Evolutionary conservation across 2,113 vertebrate species (phyloP), one percentile per base, ranked within the genome.

Genomic region (Rhadina sibilatrix): DNA sequence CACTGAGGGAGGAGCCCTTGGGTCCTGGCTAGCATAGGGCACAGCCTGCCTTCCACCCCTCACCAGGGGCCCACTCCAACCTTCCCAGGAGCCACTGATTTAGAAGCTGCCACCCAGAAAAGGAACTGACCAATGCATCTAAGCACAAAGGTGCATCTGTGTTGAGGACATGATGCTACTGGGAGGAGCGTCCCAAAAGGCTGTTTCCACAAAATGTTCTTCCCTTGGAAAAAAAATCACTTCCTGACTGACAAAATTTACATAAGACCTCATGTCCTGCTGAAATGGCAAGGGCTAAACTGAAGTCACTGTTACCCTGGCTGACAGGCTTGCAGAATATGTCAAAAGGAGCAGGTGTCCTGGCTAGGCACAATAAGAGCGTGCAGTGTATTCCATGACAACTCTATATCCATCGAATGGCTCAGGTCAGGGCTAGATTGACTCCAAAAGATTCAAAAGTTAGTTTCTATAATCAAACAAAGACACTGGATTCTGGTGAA

Each of bases 391-490:
- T 69, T 40, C 66, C 53, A 56, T 69, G 75, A 37, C 50, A 44
- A 61, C 40, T 40, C 18, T 46, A 12, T 16, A 47, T 33, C 63
- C 53, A 37, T 71, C 1, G 0, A 20, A 28, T n/a, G 37, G 68
- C 60, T 89, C 75, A 71, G 66, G n/a, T 83, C 44, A 57, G n/a
- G 40, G 49, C 54, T 77, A 71, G 53, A 66, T 35, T 65, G 82
- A 87, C 27, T 57, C 69, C 25, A 38, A 91, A 90, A 90, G 70
- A 89, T 40, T 30, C 12, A 52, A 76, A 91, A 92, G 72, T 18
- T 61, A 57, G 27, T 91, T 94, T 96, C 66, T 71, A 46, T 63
- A 76, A 84, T 56, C 83, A 90, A 90, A 92, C 52, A 91, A 96
- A 94, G 68, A 46, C 52, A 21, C 35, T 91, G 75, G 90, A 80